These are phyloP conservation scores for Pardosa pseudoannulata DNA, from an alignment of 2,888 invertebrate species.

Conservation along the genomic window DNA sequence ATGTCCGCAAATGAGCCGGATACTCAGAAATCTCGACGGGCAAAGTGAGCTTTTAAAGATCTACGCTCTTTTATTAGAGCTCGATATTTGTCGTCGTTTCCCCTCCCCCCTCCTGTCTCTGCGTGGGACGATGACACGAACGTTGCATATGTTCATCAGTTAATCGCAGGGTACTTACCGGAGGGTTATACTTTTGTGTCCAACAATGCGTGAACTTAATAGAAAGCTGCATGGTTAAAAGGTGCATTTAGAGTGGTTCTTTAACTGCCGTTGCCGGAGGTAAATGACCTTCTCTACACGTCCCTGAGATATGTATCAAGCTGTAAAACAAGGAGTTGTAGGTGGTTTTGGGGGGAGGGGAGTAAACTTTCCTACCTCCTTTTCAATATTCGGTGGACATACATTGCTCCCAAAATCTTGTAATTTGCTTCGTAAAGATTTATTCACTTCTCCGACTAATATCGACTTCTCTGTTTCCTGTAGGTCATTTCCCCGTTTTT, in stretches of 20 bases:
- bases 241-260: not conserved
- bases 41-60: slow-evolving; percentile 8
- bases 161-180: slow-evolving; percentile 13
- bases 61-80: slow-evolving; percentile 3
- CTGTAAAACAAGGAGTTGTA: too few species aligned
- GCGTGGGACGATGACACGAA: slow-evolving; percentile 19
- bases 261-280: not conserved
- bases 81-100: not conserved
- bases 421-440: too few species aligned
- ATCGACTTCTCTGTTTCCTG: too few species aligned
- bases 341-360: too few species aligned
- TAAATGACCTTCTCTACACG: not conserved
- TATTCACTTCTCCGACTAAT: too few species aligned
- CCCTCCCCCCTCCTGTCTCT: not conserved
- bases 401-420: too few species aligned
- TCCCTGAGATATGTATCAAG: too few species aligned
- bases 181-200: not conserved
- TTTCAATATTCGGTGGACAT: too few species aligned
- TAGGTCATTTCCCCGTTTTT: too few species aligned
- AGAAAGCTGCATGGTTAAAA: not conserved
- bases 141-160: not conserved
- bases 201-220: slow-evolving; percentile 1
- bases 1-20: slow-evolving; percentile 51
- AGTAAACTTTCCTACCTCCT: too few species aligned
- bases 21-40: slow-evolving; percentile 27